These are phyloP conservation scores for Syrmaticus mikado DNA, from an alignment of 2,113 vertebrate species.

Conservation along the genomic window DNA sequence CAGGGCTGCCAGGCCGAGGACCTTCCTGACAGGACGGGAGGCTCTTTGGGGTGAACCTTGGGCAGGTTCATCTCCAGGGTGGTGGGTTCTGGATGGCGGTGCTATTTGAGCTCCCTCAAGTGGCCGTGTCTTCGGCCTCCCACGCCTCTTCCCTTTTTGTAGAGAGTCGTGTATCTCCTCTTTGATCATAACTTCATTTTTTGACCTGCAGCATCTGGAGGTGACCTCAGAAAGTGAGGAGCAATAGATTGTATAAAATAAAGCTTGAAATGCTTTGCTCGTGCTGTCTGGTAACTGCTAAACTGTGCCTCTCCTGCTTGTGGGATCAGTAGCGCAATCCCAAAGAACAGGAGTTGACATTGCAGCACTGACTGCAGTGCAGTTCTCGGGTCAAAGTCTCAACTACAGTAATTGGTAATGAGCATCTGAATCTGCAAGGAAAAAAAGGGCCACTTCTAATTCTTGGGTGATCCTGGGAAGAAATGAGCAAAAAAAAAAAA, in stretches of 20 bases:
- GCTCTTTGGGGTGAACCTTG: background rate
- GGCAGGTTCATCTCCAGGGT: background rate
- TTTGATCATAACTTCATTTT: background rate
- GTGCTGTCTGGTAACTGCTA: background rate
- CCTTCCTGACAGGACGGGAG: background rate
- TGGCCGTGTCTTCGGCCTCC: background rate
- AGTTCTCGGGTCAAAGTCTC: background rate
- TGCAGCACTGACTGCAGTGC: background rate
- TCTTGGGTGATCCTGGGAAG: background rate
- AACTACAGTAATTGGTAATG: background rate
- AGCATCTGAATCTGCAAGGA: background rate
- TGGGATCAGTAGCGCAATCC: background rate
- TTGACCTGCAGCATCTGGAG: background rate
- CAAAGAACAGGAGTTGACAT: background rate
- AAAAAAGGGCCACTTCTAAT: background rate
- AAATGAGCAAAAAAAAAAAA: background rate
- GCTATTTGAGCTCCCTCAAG: background rate
- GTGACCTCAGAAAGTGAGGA: background rate
- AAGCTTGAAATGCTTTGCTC: background rate
- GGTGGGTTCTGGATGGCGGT: background rate
- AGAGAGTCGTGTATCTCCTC: background rate
- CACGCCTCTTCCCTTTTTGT: background rate
- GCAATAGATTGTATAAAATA: background rate
- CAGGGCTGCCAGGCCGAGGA: background rate
- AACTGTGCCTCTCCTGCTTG: background rate